Base-by-base conservation (phyloP, 2,888 invertebrate species). In the Fissipunctia ypsillon region DNA sequence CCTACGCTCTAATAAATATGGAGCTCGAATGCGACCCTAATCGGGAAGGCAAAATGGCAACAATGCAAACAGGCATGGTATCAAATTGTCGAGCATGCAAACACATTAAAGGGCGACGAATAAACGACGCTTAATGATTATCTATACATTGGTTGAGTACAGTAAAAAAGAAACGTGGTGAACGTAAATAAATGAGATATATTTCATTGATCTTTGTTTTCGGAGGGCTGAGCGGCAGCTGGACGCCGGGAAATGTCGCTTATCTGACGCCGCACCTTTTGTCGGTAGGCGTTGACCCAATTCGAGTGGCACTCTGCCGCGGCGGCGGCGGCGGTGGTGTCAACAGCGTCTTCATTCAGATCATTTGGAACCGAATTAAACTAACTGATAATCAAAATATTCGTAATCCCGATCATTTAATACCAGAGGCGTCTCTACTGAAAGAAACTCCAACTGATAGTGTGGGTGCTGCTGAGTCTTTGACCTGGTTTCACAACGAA, bases 221-320 rank as follows among this genome's bases (percentile, higher is more conserved):
- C 90, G 92, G 90, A 90, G 91, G 92, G 91, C 92, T 91, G 90
- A 89, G 91, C 91, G 93, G 92, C 94, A 93, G 94, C 93, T 93
- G 94, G 93, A 91, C 93, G 93, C 91, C 93, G 94, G 94, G 92
- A 93, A 94, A 93, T 92, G 93, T 91, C 93, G 94, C 94, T 95
- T 95, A 95, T 95, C 94, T 93, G 93, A 92, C 93, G 94, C 93
- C 95, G 92, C 95, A 95, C 96, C 96, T 96, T 95, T 96, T 95
- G 95, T 94, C 91, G 90, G 93, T 91, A 93, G 94, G 94, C 94
- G 94, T 94, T 95, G 96, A 95, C 96, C 96, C 92, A 95, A 91
- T 95, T 96, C 92, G 91, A 93, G 93, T 92, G 93, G 89, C 92
- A 89, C 93, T 94, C 92, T 90, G 90, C 91, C 90, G 87, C 85